Evolutionary conservation across 1,140 invertebrate species (phyloP).

Genomic region (Muscidifurax raptorellus): DNA sequence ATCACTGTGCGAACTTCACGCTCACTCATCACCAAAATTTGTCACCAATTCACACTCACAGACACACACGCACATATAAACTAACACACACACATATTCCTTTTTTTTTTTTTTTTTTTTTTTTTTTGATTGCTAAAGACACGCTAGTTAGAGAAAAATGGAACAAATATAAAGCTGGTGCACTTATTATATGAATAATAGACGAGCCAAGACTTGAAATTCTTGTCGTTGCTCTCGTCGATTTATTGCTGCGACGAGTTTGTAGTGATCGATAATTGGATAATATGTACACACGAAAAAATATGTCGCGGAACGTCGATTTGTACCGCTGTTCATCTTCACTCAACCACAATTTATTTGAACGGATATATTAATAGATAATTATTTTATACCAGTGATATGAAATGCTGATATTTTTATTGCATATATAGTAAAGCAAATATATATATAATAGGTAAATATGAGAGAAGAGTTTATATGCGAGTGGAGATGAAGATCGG

Average conservation of each 20-base stretch:
- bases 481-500: conserved; percentile 6
- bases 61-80: conserved; percentile 29
- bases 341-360: neutral
- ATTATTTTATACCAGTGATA: conserved; percentile 31
- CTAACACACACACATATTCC: neutral
- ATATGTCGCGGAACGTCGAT: neutral
- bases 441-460: conserved; percentile 26
- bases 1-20: conserved; percentile 52
- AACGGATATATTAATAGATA: conserved; percentile 27
- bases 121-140: conserved; percentile 34
- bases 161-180: conserved; percentile 43
- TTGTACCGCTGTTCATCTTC: neutral
- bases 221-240: conserved; percentile 28
- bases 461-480: conserved; percentile 13
- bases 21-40: conserved; percentile 44
- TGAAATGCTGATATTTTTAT: conserved; percentile 40
- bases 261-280: conserved; percentile 42
- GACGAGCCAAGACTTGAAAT: conserved; percentile 37
- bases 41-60: conserved; percentile 36
- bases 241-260: conserved; percentile 42
- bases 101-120: neutral
- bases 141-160: conserved; percentile 40
- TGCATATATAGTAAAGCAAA: conserved; percentile 23
- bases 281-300: conserved; percentile 37
- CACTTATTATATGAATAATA: conserved; percentile 48